Conservation (phyloP, 2,888 invertebrate genomes). For the Eristalinus sepulchralis region DNA sequence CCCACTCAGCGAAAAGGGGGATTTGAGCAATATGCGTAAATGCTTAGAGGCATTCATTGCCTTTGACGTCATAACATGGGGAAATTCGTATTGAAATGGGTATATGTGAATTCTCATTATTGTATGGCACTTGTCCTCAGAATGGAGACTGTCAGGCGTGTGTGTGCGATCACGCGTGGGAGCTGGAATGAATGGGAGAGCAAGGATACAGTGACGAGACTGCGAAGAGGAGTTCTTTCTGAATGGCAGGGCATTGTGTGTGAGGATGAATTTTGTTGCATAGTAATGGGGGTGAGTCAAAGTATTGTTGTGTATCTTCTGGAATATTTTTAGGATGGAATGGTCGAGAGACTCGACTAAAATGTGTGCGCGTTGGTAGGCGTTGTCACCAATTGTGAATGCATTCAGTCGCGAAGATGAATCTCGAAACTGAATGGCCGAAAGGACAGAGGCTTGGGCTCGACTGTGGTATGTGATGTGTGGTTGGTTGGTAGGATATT, state of each 20-base stretch:
- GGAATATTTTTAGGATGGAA: background rate
- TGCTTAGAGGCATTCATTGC: slow-evolving; percentile 47
- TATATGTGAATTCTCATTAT: slow-evolving; percentile 18
- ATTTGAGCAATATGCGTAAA: background rate
- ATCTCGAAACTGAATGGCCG: background rate
- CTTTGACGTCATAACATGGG: slow-evolving; percentile 66
- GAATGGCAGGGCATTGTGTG: slow-evolving; percentile 12
- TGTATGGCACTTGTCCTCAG: background rate
- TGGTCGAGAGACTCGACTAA: background rate
- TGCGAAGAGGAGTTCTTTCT: background rate
- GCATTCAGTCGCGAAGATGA: background rate
- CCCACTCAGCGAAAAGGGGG: slow-evolving; percentile 49
- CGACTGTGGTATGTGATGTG: no score
- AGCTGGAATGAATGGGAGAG: slow-evolving; percentile 16
- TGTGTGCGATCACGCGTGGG: slow-evolving; percentile 11
- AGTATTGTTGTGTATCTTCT: background rate
- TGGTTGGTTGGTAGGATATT: no score
- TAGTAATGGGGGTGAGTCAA: background rate
- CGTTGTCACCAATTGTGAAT: background rate
- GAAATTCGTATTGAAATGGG: slow-evolving; percentile 36
- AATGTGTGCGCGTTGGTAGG: background rate
- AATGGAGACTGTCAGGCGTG: background rate
- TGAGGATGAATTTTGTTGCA: background rate
- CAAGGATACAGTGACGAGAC: background rate
- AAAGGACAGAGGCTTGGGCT: background rate